Evolutionary conservation across 2,888 invertebrate species (phyloP), one percentile per base, ranked within the genome.

Genomic region (Acronicta leporina): DNA sequence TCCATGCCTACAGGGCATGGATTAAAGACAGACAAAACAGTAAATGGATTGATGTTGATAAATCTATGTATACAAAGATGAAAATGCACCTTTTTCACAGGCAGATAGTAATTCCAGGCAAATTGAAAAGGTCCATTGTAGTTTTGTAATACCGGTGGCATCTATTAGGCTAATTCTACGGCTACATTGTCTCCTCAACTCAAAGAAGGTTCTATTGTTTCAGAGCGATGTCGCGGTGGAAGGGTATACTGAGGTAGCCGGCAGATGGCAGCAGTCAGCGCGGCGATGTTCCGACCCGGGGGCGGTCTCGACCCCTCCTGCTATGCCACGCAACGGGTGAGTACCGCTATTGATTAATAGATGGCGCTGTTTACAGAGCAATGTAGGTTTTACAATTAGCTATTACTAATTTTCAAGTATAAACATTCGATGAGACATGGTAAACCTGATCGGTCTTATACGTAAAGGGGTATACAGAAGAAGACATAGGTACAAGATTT

Each of bases 211-310:
- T 72, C 30, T 65, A 73, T 89, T 87, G 86, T 92, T 89, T 58
- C 94, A 89, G 95, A 95, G 95, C 92, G 86, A 95, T 95, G 95
- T 90, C 88, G 88, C 90, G 92, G 91, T 95, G 90, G 95, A 95
- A 94, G 94, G 95, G 95, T 85, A 93, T 92, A 89, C 92, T 92
- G 87, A 94, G 94, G 91, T 94, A 94, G 94, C 93, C 94, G 90
- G 92, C 95, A 95, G 95, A 96, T 96, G 96, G 96, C 96, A 95
- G 95, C 95, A 95, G 96, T 95, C 89, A 95, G 95, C 92, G 95
- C 96, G 95, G 96, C 96, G 91, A 96, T 96, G 96, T 96, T 95
- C 92, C 96, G 96, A 90, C 95, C 96, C 82, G 95, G 95, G 92
- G 95, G 95, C 90, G 95, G 95, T 85, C 92, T 95, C 86, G 96